Evolutionary conservation across 2,797 vertebrate genomes (phyloP), one percentile per base, ranked within the genome.

Genomic region (Carduelis carduelis): DNA sequence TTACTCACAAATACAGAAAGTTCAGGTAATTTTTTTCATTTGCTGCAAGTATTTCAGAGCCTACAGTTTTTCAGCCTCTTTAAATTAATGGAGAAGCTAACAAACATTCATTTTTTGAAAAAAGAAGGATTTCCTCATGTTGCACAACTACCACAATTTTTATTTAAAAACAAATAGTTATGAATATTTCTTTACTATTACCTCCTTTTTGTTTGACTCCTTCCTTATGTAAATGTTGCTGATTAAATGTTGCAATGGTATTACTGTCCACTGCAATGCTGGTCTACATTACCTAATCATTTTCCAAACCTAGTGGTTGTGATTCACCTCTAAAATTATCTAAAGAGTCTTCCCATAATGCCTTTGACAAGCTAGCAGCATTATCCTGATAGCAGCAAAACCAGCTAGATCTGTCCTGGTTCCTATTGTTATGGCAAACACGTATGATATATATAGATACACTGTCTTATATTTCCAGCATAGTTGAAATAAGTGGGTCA

Each of bases 311-410:
- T 10, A 60, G 34, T 56, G 22, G 9, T 35, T 80, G 64, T 93
- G 91, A 90, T 69, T 91, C 79, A 86, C 35, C 7, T 9, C 30
- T 49, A 89, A 92, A 89, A 93, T 79, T 72, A 63, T 82, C 63
- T 77, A 72, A 44, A 83, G 19, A 65, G 17, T 79, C 90, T 82
- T 93, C 59, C 80, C 74, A 77, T 24, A 41, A 32, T 14, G 17
- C 56, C 46, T 77, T 89, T 50, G 78, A 74, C 39, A 93, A 82
- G 60, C 63, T 24, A 70, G 52, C 34, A 90, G 39, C 68, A 52
- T 91, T 79, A 91, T 91, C 75, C 65, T 69, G 87, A 82, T 18
- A 90, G 83, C 55, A 94, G 76, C 35, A 87, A 89, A 95, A 91
- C 46, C 65, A 81, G 76, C 41, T 71, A 83, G 69, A 83, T 82